phyloP scores from a whole-genome alignment of 1,140 invertebrate species.

The Drosophila bifasciata region DNA sequence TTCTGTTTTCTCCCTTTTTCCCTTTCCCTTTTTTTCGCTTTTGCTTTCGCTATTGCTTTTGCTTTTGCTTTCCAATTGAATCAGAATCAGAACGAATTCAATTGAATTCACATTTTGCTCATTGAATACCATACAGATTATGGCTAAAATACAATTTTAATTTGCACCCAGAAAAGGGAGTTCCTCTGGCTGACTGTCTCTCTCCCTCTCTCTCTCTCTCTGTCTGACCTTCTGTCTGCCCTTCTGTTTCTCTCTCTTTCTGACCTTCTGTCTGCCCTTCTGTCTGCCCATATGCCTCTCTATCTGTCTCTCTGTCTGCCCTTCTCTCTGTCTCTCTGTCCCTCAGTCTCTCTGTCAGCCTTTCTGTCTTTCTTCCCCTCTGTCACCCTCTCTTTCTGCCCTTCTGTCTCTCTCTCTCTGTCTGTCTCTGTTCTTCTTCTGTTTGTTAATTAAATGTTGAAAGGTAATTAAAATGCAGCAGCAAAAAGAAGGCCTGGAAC shows the following conservation, averaged over 20 bases:
- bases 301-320: too few species aligned
- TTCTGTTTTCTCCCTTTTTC: too few species aligned
- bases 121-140: slow-evolving; percentile 77
- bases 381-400: background rate
- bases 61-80: slow-evolving; percentile 53
- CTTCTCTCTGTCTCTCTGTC: background rate
- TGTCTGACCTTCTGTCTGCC: background rate
- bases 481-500: slow-evolving; percentile 4
- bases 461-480: slow-evolving; percentile 56
- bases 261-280: background rate
- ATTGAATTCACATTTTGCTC: slow-evolving; percentile 75
- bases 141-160: slow-evolving; percentile 78
- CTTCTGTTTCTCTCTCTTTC: background rate
- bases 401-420: too few species aligned
- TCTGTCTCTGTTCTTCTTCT: too few species aligned
- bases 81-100: slow-evolving; percentile 76
- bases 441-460: slow-evolving; percentile 43
- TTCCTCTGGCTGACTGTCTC: background rate
- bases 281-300: too few species aligned
- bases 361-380: background rate
- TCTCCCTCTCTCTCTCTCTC: background rate
- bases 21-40: too few species aligned
- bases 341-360: background rate
- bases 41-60: background rate
- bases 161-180: slow-evolving; percentile 64